Base-by-base conservation (phyloP, 2,113 vertebrate genomes). In the Dromiciops gliroides region DNA sequence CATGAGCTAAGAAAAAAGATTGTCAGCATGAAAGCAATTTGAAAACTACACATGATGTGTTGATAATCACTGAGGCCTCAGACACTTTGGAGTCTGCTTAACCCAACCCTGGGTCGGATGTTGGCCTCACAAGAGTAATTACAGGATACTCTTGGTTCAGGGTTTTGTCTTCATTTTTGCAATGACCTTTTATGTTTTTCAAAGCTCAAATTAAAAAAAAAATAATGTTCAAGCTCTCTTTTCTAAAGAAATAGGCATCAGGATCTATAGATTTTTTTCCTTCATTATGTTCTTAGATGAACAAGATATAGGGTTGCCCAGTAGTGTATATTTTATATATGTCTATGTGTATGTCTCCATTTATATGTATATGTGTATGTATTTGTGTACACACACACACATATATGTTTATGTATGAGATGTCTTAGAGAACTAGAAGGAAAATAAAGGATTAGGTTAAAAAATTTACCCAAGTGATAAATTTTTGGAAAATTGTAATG, bases 1-100 rank as follows among this genome's bases (percentile, higher is more conserved):
- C 24, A 19, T 50, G 48, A 97, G 90, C 2, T 24, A 95, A 50
- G n/a, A 91, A 94, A 92, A 93, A 8, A 0, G n/a, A 48, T 48
- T 92, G 94, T 89, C 95, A 89, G 96, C 97, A 89, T 51, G 90
- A 90, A 96, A 96, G 47, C 26, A 52, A 50, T 96, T 92, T 89
- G 56, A 49, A 89, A 60, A 50, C 51, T 1, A 49, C 1, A 91
- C 37, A 91, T 67, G 94, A 89, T 37, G 24, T 1, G 93, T 67
- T 50, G 94, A 94, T 44, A 92, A 51, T 22, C 90, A 91, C 48
- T 23, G 56, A 89, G 95, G 94, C 7, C 93, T 83, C 12, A 24
- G 94, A 50, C 11, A 8, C 48, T 53, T 31, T 90, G 19, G 51
- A 88, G 94, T 48, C 28, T 50, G 51, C 10, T 97, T 53, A 25